Conservation (phyloP, 2,113 vertebrate species). For the Echinops telfairi region DNA sequence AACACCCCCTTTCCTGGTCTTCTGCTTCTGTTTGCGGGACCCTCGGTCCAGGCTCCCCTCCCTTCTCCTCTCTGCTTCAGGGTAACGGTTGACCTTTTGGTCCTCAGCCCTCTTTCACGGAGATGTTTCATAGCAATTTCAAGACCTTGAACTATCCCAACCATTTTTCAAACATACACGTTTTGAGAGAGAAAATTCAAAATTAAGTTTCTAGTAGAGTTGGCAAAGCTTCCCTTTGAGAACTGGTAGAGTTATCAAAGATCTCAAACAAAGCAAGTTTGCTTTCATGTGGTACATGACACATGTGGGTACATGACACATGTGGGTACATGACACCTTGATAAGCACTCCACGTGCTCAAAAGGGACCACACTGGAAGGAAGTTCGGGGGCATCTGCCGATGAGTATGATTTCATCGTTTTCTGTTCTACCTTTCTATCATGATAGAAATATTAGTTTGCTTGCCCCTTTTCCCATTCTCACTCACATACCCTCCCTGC, state of each 20-base stretch:
- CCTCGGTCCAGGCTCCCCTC: not conserved
- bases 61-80: not conserved
- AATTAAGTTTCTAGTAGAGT: slow-evolving; percentile 34
- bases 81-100: not conserved
- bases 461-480: not conserved
- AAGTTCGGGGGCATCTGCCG: not conserved
- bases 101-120: not conserved
- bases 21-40: not conserved
- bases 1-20: not conserved
- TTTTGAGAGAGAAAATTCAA: slow-evolving; percentile 38
- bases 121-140: not conserved
- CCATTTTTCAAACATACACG: no score
- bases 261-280: not conserved
- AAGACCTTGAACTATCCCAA: not conserved
- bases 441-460: not conserved
- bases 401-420: not conserved
- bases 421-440: not conserved
- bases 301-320: not conserved
- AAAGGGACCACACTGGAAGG: not conserved
- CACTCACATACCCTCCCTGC: not conserved
- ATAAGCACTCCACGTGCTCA: not conserved
- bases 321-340: not conserved
- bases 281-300: not conserved
- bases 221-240: not conserved
- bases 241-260: not conserved